Base-by-base conservation (phyloP, 2,797 vertebrate species). In the Naso thynnoides region DNA sequence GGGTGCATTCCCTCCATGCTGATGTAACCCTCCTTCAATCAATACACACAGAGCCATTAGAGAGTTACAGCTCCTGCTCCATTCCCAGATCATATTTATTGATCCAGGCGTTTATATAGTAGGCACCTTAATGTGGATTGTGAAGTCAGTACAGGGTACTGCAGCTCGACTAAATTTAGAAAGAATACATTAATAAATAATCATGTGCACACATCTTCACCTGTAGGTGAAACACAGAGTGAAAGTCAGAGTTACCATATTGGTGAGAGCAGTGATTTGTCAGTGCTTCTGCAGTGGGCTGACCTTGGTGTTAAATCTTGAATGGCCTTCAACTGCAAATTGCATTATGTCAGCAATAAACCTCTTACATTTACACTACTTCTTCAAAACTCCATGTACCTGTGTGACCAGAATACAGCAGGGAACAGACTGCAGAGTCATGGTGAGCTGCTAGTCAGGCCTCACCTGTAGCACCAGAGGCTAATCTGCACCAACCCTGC, bases 341-440 rank as follows among this genome's bases (percentile, higher is more conserved):
- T 11, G 31, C 19, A 63, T 56, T 1, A 44, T 23, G 60, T 78
- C 53, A 62, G 67, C 55, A 79, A 27, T 59, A 57, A 75, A 74
- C 8, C 23, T 29, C 16, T 48, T 21, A 70, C 26, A 70, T 23
- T 38, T 44, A n/a, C 31, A 57, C 36, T 45, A 19, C 42, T 67
- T 68, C 61, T 62, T 18, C 63, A 45, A 75, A 70, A 76, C 59
- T 42, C 36, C 7, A 15, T 72, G 53, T 61, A 70, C 36, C 72
- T 59, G 48, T 76, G 83, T 83, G 77, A 83, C 53, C 69, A 82
- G 77, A 77, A 83, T 81, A 76, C 49, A 70, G 24, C 69, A 65
- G 73, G 3, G 67, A 38, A 41, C 65, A 82, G 78, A 86, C 75
- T 90, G 88, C 88, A 87, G 79, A 84, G 88, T 92, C 88, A 90